Percentiles rank a stretch among this genome's conserved stretches.
phyloP scores from a whole-genome alignment of 2,113 vertebrate genomes.

The Lophius piscatorius region DNA sequence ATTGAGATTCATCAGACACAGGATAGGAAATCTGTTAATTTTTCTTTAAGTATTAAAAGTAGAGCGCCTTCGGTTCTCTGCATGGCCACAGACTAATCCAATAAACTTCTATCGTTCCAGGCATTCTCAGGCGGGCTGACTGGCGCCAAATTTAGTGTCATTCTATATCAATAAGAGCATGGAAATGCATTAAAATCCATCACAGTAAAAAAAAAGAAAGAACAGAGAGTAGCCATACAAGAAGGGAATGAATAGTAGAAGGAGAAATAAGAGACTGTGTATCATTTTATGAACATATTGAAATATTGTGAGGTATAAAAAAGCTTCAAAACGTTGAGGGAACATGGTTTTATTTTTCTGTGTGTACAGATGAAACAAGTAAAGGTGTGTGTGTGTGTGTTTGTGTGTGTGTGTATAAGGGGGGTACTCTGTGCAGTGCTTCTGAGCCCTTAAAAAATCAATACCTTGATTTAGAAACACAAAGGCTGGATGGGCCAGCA shows the following conservation, averaged over 20 bases:
- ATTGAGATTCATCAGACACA: conserved; percentile 37
- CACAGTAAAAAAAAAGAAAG: conserved; percentile 54
- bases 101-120: conserved; percentile 79
- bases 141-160: conserved; percentile 83
- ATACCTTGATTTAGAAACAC: conserved; percentile 75
- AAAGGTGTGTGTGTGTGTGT: conserved; percentile 13
- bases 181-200: conserved; percentile 82
- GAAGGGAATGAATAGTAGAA: conserved; percentile 58
- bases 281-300: conserved; percentile 69
- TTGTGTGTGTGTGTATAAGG: conserved; percentile 61
- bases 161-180: conserved; percentile 83
- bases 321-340: conserved; percentile 60
- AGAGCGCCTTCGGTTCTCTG: conserved; percentile 66
- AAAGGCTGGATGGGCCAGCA: conserved; percentile 53
- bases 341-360: conserved; percentile 54
- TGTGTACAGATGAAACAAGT: conserved; percentile 41
- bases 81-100: conserved; percentile 79
- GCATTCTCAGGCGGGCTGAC: conserved; percentile 73
- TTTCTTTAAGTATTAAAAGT: conserved; percentile 74
- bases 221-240: conserved; percentile 41
- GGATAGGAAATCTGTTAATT: conserved; percentile 69
- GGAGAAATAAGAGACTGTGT: conserved; percentile 69
- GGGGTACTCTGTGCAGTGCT: conserved; percentile 46
- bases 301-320: conserved; percentile 70
- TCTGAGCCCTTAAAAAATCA: conserved; percentile 71